Base-by-base conservation (phyloP, 2,888 invertebrate species). In the Lysandra coridon region DNA sequence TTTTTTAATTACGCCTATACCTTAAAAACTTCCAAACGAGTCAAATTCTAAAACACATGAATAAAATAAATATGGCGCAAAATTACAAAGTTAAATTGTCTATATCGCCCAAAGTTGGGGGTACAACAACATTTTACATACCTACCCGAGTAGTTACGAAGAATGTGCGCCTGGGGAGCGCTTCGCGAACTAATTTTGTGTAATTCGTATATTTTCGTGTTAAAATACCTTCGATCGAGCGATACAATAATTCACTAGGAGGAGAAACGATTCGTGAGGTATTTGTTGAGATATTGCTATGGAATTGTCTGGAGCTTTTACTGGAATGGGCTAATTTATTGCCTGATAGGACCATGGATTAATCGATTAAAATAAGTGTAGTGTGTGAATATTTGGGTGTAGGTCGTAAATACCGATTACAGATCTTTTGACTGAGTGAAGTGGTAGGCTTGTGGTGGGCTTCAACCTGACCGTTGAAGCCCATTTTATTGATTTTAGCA, bases 101-200 rank as follows among this genome's bases (percentile, higher is more conserved):
- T 75, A 75, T 49, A 44, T 75, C 75, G 12, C 49, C 44, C 74
- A 7, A 75, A 44, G 75, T 75, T 23, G 49, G 12, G 75, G 49
- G 75, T 44, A 75, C 44, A 49, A 49, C 10, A 75, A 49, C 75
- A 75, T 49, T 75, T 75, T 49, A 75, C 75, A 75, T 49, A 75
- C 74, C 74, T 44, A 74, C 30, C 49, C 75, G 49, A 75, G 12
- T 75, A 44, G 44, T 44, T 49, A 30, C 49, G 75, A 75, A 49
- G 75, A 75, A 75, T 75, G 75, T n/a, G 75, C 75, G 75, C 75
- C 75, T 12, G 49, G 75, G 75, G 75, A 75, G 75, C 0, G n/a
- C 44, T 75, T 75, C 75, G 44, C 49, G 49, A 75, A 49, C 75
- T 75, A 75, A 75, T 75, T 75, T 23, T 49, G 23, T 75, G 75